Evolutionary conservation across 2,113 vertebrate genomes (phyloP).

Genomic region (Menura novaehollandiae): DNA sequence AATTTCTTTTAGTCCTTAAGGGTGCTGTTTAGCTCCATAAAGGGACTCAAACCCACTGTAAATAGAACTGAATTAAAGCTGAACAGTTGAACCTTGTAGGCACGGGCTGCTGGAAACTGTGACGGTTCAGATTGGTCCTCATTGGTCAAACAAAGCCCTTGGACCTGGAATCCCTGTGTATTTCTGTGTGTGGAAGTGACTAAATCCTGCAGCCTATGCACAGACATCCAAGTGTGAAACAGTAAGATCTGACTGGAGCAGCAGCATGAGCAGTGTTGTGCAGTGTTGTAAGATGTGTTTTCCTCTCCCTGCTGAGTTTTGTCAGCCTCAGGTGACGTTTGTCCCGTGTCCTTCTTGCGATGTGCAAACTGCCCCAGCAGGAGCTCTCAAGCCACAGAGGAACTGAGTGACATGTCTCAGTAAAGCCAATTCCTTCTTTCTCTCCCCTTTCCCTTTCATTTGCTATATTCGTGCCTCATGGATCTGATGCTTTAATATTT

Average conservation of each 20-base stretch:
- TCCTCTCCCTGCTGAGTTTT: neutral
- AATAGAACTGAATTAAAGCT: neutral
- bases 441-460: neutral
- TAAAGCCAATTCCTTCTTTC: neutral
- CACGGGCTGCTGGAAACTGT: neutral
- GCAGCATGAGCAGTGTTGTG: neutral
- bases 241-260: neutral
- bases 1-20: neutral
- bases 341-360: neutral
- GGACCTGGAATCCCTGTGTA: neutral
- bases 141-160: neutral
- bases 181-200: neutral
- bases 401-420: neutral
- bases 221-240: neutral
- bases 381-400: neutral
- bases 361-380: neutral
- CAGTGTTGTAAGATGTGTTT: neutral
- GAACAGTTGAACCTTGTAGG: neutral
- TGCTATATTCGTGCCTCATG: neutral
- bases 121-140: neutral
- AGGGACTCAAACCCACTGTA: neutral
- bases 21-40: neutral
- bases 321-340: neutral
- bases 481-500: neutral
- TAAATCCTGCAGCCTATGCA: neutral